These are phyloP conservation scores for Cydia pomonella DNA, from an alignment of 1,140 invertebrate species.

Conservation along the genomic window DNA sequence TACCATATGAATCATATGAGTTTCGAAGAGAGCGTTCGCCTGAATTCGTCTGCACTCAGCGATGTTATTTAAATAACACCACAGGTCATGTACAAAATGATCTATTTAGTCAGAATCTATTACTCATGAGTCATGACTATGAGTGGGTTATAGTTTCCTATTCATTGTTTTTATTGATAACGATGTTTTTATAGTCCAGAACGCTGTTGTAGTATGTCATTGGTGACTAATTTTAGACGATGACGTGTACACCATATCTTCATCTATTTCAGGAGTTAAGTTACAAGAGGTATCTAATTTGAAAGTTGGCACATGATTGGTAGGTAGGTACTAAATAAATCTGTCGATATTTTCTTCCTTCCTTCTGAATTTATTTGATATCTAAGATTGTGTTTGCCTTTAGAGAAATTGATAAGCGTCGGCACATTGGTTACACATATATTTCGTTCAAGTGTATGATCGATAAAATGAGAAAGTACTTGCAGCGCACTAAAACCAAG, in stretches of 20 bases:
- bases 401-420: neutral
- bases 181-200: conserved; percentile 1
- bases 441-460: no score
- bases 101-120: neutral
- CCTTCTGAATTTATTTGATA: neutral
- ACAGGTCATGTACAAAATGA: conserved; percentile 10
- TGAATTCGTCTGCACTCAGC: no score
- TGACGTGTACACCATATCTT: neutral
- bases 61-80: no score
- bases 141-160: neutral
- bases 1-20: no score
- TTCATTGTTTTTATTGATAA: conserved; percentile 9
- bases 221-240: conserved; percentile 17
- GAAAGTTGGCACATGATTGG: neutral
- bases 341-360: neutral
- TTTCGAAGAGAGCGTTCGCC: no score
- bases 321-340: neutral
- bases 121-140: neutral
- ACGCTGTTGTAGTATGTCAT: neutral
- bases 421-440: no score
- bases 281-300: neutral
- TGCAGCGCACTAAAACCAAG: neutral
- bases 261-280: no score
- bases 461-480: no score
- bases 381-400: neutral